Evolutionary conservation across 2,113 vertebrate genomes (phyloP).

Genomic region (Rhinichthys klamathensis): DNA sequence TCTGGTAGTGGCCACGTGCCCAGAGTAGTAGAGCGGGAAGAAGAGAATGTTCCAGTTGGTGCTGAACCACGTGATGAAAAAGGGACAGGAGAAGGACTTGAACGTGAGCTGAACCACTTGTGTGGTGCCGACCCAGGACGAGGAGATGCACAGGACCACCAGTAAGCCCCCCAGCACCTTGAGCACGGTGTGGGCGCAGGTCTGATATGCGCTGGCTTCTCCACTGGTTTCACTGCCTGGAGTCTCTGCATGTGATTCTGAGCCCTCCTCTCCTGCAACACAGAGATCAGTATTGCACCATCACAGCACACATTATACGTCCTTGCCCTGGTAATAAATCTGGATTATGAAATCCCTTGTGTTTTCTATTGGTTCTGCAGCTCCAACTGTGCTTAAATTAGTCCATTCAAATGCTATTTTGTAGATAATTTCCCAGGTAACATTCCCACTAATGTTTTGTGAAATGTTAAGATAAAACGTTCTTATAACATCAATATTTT

Average conservation of each 20-base stretch:
- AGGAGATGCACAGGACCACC: conserved; percentile 92
- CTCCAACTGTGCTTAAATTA: neutral
- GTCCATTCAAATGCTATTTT: neutral
- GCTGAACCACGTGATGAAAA: conserved; percentile 99
- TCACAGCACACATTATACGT: neutral
- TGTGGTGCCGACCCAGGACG: conserved; percentile 96
- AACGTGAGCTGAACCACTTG: conserved; percentile 97
- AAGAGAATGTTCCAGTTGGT: conserved; percentile 99
- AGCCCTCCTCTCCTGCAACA: conserved; percentile 86
- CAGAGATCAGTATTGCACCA: conserved; percentile 20
- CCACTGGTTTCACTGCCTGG: conserved; percentile 74
- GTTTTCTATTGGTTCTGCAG: neutral
- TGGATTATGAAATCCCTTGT: neutral
- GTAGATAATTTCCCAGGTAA: too few relatives aligned
- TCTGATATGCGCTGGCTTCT: conserved; percentile 79
- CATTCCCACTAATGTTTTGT: too few relatives aligned
- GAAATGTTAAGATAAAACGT: too few relatives aligned
- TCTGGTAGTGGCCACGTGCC: conserved; percentile 86
- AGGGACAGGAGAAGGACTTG: conserved; percentile 97
- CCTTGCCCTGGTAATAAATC: neutral
- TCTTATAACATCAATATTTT: too few relatives aligned
- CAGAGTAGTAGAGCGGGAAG: conserved; percentile 97
- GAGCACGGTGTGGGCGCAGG: conserved; percentile 81
- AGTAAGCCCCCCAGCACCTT: conserved; percentile 93
- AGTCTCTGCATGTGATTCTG: conserved; percentile 84